Evolutionary conservation across 2,797 vertebrate species (phyloP), one percentile per base, ranked within the genome.

Genomic region (Parauchenoglanis punctatus): DNA sequence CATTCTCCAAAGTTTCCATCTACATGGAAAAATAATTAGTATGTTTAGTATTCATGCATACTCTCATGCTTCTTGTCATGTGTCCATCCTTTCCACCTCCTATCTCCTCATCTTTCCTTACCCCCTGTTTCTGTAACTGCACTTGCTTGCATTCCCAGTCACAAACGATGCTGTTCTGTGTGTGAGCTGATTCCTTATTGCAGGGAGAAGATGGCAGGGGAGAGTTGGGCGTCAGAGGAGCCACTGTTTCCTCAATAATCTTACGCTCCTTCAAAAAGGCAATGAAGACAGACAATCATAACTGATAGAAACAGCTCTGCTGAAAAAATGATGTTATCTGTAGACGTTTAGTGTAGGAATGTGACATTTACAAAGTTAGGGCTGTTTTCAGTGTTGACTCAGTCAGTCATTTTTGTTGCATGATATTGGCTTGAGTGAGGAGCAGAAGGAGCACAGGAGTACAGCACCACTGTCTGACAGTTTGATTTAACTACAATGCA

Each of bases 211-310:
- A 87, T 84, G 93, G 89, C 13, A 91, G 87, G 0, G 94, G 93
- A 54, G 94, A 93, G 83, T 59, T 94, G 13, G 98, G 90, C 2
- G 97, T 97, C 92, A 99, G 96, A 1, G 97, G 97, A 46, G 97
- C 94, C 88, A 98, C 95, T 0, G 98, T 99, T 93, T 99, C 98
- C 92, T 99, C 97, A 91, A 99, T 96, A 89, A 99, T 99, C 93
- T 96, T 97, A 1, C 96, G 97, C 88, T 99, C 98, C 98, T 99
- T 92, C 87, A 83, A 84, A 46, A 70, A 40, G 44, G 35, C 67
- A 81, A 52, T 44, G n/a, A 72, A 81, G 52, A 87, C 13, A 84
- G n/a, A 49, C 10, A 86, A 77, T 12, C 17, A 59, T 10, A 20
- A 49, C 35, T 23, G 25, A 77, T 4, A 68, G 65, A 61, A 28